Percentiles rank a stretch among this genome's conserved stretches.
Evolutionary conservation across 2,797 vertebrate species (phyloP).

Genomic region (Tenualosa ilisha): DNA sequence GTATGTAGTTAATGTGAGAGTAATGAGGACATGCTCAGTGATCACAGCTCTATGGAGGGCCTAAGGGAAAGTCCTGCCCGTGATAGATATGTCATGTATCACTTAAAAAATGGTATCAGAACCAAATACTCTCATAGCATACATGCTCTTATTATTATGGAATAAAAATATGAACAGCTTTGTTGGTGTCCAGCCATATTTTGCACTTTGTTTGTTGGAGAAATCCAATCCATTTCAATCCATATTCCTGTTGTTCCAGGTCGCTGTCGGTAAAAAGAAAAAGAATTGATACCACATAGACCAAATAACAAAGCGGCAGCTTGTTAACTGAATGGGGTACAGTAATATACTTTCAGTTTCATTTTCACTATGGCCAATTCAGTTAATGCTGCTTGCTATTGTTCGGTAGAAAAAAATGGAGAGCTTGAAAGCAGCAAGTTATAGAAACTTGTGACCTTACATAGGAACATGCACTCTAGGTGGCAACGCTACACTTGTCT

Average conservation of each 20-base stretch:
- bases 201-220: neutral
- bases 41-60: conserved; percentile 9
- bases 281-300: no score
- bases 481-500: neutral
- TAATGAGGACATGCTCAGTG: conserved; percentile 18
- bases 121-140: neutral
- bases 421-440: neutral
- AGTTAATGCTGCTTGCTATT: no score
- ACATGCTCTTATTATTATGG: neutral
- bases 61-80: neutral
- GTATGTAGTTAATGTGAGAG: conserved; percentile 19
- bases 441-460: neutral
- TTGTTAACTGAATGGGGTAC: no score
- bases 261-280: no score
- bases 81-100: neutral
- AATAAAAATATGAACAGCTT: neutral
- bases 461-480: neutral
- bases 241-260: no score
- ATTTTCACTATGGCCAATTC: no score
- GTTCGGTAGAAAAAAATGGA: neutral
- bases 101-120: neutral
- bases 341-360: no score
- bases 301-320: no score
- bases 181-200: neutral
- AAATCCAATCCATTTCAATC: no score